Evolutionary conservation across 2,113 vertebrate species (phyloP).

Genomic region (Oryctolagus cuniculus): DNA sequence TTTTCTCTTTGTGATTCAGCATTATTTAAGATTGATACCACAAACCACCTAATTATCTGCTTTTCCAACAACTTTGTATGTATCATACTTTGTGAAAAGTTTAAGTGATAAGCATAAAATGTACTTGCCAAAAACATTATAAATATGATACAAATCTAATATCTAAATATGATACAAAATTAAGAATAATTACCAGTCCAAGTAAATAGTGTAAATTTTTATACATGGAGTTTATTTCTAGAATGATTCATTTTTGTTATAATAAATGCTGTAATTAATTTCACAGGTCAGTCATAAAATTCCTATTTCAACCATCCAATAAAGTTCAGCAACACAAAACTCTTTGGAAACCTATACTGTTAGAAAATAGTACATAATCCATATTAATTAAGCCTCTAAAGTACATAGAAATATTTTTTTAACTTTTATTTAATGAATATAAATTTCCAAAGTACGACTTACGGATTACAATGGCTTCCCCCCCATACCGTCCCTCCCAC

Average conservation of each 20-base stretch:
- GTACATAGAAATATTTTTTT: conserved; percentile 16
- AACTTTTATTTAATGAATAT: no score
- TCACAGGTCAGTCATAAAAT: neutral
- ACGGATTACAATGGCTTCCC: no score
- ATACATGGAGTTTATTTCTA: neutral
- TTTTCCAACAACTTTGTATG: neutral
- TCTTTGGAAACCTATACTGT: neutral
- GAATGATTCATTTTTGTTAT: neutral
- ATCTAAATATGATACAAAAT: neutral
- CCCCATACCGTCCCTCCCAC: no score
- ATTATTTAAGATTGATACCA: neutral
- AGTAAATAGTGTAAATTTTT: neutral
- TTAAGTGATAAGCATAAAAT: neutral
- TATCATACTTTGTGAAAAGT: neutral
- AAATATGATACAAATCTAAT: neutral
- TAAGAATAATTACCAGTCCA: neutral
- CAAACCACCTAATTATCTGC: neutral
- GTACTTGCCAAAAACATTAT: neutral
- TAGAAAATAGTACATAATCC: neutral
- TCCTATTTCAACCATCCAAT: neutral
- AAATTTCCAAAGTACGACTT: no score
- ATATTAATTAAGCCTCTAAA: neutral
- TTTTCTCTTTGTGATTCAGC: neutral
- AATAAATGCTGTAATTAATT: neutral
- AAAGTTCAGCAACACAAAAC: no score